A percentile compares a stretch with the other conserved stretches of the same genome.
phyloP scores from a whole-genome alignment of 2,888 invertebrate species.

The Tolmerus cingulatus region DNA sequence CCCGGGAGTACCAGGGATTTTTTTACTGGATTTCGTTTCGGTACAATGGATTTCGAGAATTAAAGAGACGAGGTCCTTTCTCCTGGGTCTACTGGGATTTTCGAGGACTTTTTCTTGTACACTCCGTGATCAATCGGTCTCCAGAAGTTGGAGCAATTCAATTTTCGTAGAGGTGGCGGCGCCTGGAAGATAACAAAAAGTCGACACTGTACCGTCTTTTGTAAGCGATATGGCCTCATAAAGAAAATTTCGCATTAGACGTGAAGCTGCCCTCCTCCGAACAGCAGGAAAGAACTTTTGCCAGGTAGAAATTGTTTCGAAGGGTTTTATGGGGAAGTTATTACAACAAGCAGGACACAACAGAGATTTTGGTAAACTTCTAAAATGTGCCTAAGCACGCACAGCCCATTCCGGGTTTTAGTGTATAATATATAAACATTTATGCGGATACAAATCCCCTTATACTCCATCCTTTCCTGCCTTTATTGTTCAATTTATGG shows the following conservation, averaged over 20 bases:
- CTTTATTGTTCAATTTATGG: constrained; percentile 33
- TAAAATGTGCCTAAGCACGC: background rate
- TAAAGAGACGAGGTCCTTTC: background rate
- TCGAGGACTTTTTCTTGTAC: background rate
- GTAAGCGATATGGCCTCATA: background rate
- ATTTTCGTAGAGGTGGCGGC: background rate
- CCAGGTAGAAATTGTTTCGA: background rate
- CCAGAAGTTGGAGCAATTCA: background rate
- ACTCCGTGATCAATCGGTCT: background rate
- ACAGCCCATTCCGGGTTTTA: background rate
- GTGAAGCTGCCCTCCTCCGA: background rate
- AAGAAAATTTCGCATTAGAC: background rate
- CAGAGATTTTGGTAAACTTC: background rate
- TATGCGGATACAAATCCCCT: background rate
- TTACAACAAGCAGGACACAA: background rate
- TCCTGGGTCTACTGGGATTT: background rate
- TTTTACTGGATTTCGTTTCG: background rate
- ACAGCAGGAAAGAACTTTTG: background rate
- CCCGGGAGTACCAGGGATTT: background rate
- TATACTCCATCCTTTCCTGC: background rate
- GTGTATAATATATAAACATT: background rate
- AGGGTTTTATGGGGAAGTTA: background rate
- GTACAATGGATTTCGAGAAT: background rate
- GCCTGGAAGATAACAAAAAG: background rate
- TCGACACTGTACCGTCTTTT: background rate